Evolutionary conservation across 2,113 vertebrate species (phyloP).

Genomic region (Setophaga coronata): DNA sequence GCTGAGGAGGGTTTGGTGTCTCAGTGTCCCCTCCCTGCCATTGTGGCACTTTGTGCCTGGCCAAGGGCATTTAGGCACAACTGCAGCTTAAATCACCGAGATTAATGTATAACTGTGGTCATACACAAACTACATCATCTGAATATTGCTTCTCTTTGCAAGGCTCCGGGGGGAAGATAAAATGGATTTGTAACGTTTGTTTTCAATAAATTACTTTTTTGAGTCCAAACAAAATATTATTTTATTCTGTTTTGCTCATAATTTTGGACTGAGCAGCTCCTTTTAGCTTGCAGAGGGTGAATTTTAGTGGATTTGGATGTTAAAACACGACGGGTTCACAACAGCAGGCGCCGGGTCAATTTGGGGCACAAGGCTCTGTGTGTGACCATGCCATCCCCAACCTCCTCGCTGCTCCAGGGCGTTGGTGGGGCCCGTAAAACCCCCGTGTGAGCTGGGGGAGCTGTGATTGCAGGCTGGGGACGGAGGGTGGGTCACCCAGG

Average conservation of each 20-base stretch:
- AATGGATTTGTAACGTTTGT: not conserved
- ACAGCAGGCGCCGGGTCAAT: fast-evolving
- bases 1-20: fast-evolving
- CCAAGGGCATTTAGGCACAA: not conserved
- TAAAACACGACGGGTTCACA: fast-evolving
- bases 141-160: slow-evolving; percentile 31
- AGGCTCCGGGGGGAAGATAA: not conserved
- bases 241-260: slow-evolving; percentile 13
- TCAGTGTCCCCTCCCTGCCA: fast-evolving
- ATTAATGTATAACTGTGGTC: not conserved
- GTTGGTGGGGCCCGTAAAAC: not conserved
- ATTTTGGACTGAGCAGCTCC: not conserved
- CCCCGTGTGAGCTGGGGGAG: fast-evolving
- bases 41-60: not conserved
- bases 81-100: not conserved
- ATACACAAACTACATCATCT: not conserved
- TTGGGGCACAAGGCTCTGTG: fast-evolving
- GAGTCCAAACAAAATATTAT: slow-evolving; percentile 26
- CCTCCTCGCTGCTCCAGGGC: fast-evolving
- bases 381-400: fast-evolving
- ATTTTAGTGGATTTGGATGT: fast-evolving
- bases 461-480: not conserved
- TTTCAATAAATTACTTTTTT: slow-evolving; percentile 24
- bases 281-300: not conserved
- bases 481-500: not conserved